phyloP scores from a whole-genome alignment of 2,113 vertebrate species.

The Cavia aperea region DNA sequence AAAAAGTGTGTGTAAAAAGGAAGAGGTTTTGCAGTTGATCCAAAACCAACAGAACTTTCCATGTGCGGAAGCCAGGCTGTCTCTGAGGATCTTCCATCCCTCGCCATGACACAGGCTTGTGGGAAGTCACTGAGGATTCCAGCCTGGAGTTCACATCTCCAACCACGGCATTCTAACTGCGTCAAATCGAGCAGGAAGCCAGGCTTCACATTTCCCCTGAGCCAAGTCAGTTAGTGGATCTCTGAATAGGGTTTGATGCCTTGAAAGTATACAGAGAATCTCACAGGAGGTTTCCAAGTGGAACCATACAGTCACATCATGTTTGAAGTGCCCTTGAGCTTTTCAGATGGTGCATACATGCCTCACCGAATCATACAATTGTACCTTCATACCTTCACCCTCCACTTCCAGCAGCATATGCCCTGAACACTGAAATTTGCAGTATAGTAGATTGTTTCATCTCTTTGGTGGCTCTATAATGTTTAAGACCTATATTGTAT shows the following conservation, averaged over 20 bases:
- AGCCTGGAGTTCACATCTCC: background rate
- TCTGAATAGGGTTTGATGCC: background rate
- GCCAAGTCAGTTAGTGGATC: too few relatives aligned
- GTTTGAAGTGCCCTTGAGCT: background rate
- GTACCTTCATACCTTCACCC: background rate
- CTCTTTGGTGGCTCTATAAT: background rate
- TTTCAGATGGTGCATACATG: background rate
- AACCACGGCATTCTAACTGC: background rate
- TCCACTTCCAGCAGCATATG: background rate
- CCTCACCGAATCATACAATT: background rate
- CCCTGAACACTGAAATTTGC: background rate
- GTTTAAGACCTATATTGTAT: background rate
- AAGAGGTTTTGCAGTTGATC: background rate
- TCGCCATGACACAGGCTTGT: background rate
- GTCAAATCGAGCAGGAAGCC: background rate
- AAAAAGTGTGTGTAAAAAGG: background rate
- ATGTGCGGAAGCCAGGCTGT: background rate
- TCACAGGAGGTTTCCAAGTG: background rate
- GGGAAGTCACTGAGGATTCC: background rate
- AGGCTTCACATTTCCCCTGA: background rate
- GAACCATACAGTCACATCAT: too few relatives aligned
- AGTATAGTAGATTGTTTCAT: background rate
- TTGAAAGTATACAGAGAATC: background rate
- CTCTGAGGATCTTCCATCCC: background rate
- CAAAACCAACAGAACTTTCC: background rate